Evolutionary conservation across 2,888 invertebrate species (phyloP).

Genomic region (Agrotis ipsilon): DNA sequence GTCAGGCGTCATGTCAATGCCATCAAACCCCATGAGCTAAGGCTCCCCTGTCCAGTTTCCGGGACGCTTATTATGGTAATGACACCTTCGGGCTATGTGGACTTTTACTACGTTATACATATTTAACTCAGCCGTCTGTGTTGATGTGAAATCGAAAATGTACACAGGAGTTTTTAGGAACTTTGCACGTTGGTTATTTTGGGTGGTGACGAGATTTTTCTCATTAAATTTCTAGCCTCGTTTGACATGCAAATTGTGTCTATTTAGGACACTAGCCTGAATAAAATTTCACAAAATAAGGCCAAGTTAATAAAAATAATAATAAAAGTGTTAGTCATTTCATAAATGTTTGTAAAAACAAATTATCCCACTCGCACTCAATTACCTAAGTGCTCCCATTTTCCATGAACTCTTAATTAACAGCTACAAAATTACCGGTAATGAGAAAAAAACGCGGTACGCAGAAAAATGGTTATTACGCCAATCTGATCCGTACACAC

Average conservation of each 20-base stretch:
- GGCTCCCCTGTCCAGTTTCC: constrained; percentile 60
- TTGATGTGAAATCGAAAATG: constrained; percentile 34
- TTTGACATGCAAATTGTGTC: background rate
- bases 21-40: constrained; percentile 48
- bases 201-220: background rate
- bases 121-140: constrained; percentile 54
- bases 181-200: background rate
- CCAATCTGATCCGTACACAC: constrained; percentile 60
- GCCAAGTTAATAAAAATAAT: background rate
- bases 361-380: constrained; percentile 24
- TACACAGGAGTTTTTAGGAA: constrained; percentile 6
- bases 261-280: background rate
- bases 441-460: constrained; percentile 42
- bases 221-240: background rate
- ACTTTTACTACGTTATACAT: constrained; percentile 54
- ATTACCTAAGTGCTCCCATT: constrained; percentile 47
- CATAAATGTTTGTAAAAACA: background rate
- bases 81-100: constrained; percentile 51
- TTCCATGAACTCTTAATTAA: constrained; percentile 54
- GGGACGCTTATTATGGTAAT: constrained; percentile 65
- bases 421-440: constrained; percentile 30
- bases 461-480: constrained; percentile 64
- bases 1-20: constrained; percentile 67
- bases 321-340: constrained; percentile 1
- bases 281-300: background rate